These are phyloP conservation scores for Crocallis elinguaria DNA, from an alignment of 2,888 invertebrate species.

Conservation along the genomic window DNA sequence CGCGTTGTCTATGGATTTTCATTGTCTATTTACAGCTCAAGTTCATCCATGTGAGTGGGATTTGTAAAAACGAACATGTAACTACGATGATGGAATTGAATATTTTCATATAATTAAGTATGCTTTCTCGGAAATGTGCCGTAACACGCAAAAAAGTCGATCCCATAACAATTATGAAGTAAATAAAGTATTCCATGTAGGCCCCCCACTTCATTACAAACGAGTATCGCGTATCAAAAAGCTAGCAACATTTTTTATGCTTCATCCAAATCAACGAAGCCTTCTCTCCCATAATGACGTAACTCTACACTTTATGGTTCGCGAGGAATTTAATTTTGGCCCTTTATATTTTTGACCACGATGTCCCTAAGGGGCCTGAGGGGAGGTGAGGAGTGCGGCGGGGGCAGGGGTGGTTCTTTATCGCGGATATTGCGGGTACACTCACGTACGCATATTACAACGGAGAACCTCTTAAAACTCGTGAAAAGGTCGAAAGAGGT, in stretches of 20 bases:
- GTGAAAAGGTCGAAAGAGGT: slow-evolving; percentile 71
- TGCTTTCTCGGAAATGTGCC: too few species aligned
- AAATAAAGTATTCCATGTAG: neutral
- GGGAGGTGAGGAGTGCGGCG: slow-evolving; percentile 23
- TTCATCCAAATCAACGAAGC: slow-evolving; percentile 13
- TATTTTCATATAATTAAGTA: too few species aligned
- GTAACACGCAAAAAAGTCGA: neutral
- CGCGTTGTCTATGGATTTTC: slow-evolving; percentile 37
- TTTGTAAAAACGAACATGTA: neutral
- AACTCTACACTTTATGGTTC: slow-evolving; percentile 78
- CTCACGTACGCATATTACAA: slow-evolving; percentile 74
- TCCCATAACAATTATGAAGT: neutral
- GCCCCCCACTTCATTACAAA: slow-evolving; percentile 12
- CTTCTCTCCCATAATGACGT: slow-evolving; percentile 65
- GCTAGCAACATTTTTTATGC: slow-evolving; percentile 25
- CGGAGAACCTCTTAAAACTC: slow-evolving; percentile 66
- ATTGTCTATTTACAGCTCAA: neutral
- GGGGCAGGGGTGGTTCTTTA: slow-evolving; percentile 54
- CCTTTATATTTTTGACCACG: slow-evolving; percentile 78
- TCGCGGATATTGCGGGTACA: slow-evolving; percentile 60
- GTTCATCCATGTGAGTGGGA: neutral
- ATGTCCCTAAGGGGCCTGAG: slow-evolving; percentile 32
- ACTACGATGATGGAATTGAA: too few species aligned
- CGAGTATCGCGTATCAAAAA: slow-evolving; percentile 36
- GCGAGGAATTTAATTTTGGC: slow-evolving; percentile 77